These are phyloP conservation scores for Solea solea DNA, from an alignment of 2,113 vertebrate species.

Conservation along the genomic window DNA sequence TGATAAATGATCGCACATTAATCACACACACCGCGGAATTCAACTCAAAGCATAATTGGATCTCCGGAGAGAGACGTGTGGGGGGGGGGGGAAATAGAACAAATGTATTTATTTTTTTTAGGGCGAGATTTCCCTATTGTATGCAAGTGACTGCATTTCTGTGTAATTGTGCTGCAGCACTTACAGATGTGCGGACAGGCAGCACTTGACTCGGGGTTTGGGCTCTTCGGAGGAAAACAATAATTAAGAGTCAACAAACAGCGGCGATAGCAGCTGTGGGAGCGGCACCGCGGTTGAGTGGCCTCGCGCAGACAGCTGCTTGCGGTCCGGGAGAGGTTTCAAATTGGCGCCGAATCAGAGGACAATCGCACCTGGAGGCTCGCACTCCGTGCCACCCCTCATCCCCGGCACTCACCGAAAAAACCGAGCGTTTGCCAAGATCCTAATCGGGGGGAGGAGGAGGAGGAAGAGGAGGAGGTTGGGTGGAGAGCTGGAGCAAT, in stretches of 20 bases:
- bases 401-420: constrained; percentile 20
- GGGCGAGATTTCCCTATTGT: constrained; percentile 43
- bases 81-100: background rate
- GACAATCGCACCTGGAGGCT: constrained; percentile 17
- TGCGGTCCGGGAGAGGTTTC: constrained; percentile 29
- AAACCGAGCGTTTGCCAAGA: constrained; percentile 55
- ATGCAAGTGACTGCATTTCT: constrained; percentile 43
- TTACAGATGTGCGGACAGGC: constrained; percentile 52
- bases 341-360: constrained; percentile 39
- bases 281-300: constrained; percentile 36
- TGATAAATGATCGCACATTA: constrained; percentile 20
- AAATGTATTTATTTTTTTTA: constrained; percentile 34
- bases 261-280: constrained; percentile 39
- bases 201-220: constrained; percentile 58
- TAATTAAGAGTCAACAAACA: constrained; percentile 75
- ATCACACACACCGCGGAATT: constrained; percentile 45
- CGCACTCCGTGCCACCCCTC: background rate
- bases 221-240: constrained; percentile 67
- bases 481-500: constrained; percentile 36
- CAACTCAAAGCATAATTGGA: constrained; percentile 56
- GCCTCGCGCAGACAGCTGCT: constrained; percentile 23
- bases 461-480: background rate
- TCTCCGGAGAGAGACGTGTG: constrained; percentile 46
- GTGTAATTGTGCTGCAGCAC: constrained; percentile 45
- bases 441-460: constrained; percentile 58